Conservation (phyloP, 2,888 invertebrate genomes). For the Lomographa bimaculata region DNA sequence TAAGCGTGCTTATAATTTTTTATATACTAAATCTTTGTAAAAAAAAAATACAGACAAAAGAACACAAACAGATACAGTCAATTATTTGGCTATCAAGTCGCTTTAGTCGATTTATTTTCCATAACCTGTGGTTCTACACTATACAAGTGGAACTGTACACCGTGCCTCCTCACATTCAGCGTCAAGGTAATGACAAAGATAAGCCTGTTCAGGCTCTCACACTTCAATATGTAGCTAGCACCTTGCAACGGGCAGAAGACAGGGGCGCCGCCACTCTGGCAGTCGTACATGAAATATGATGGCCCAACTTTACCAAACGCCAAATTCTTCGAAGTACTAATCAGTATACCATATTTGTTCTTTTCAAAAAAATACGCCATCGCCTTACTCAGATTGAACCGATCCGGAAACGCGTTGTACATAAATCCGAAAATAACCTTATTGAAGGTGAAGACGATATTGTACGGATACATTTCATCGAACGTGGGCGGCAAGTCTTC, state of each 20-base stretch:
- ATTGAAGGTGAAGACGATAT: slow-evolving; percentile 81
- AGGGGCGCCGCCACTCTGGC: slow-evolving; percentile 84
- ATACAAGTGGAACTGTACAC: slow-evolving; percentile 80
- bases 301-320: slow-evolving; percentile 75
- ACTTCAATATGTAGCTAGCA: slow-evolving; percentile 84
- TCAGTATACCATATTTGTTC: slow-evolving; percentile 78
- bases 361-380: slow-evolving; percentile 84
- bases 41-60: too few species aligned
- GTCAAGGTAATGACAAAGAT: slow-evolving; percentile 86
- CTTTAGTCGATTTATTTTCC: slow-evolving; percentile 57
- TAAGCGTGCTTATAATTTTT: too few species aligned
- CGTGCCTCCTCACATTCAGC: slow-evolving; percentile 81
- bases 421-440: slow-evolving; percentile 85
- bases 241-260: slow-evolving; percentile 84
- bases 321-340: slow-evolving; percentile 77
- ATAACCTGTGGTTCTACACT: slow-evolving; percentile 47
- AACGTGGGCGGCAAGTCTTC: slow-evolving; percentile 82
- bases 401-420: slow-evolving; percentile 79
- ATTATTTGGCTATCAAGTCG: too few species aligned
- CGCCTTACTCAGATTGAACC: slow-evolving; percentile 86
- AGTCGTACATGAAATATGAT: slow-evolving; percentile 88
- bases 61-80: too few species aligned
- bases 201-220: slow-evolving; percentile 83
- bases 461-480: slow-evolving; percentile 81
- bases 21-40: too few species aligned